Evolutionary conservation across 30 jellyfish, hydroid and myxozoan genomes (phyloP).

Genomic region (Sanderia malayensis): DNA sequence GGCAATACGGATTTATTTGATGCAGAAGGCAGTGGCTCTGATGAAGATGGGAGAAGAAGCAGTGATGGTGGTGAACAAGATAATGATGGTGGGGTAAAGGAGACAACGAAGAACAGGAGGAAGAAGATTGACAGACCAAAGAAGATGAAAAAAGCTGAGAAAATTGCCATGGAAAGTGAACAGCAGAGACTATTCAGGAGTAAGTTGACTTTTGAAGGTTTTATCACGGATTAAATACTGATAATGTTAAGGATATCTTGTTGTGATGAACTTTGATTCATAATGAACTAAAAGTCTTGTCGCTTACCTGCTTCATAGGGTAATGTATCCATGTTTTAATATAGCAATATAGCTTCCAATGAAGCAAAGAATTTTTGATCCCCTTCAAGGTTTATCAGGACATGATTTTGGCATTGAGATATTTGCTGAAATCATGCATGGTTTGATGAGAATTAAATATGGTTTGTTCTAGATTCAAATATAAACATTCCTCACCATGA

Average conservation of each 20-base stretch:
- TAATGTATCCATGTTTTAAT: no score
- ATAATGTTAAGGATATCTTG: no score
- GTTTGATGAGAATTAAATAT: no score
- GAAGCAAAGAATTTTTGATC: no score
- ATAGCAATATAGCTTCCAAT: no score
- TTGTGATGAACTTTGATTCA: no score
- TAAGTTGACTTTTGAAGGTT: slow-evolving; percentile 3
- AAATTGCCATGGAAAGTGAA: slow-evolving; percentile 53
- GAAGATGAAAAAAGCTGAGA: slow-evolving; percentile 32
- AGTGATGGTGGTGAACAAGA: slow-evolving; percentile 11
- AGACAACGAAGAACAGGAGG: neutral
- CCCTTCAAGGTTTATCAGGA: no score
- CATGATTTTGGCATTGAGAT: no score
- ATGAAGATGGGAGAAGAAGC: neutral
- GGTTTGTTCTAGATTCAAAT: neutral
- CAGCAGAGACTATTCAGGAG: slow-evolving; percentile 76
- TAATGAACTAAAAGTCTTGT: no score
- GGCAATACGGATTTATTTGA: slow-evolving; percentile 38
- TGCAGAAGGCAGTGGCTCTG: slow-evolving; percentile 35
- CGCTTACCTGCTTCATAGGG: no score
- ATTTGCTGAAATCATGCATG: no score
- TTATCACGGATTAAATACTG: no score
- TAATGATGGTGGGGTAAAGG: neutral
- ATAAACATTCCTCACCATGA: slow-evolving; percentile 54
- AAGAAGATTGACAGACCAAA: slow-evolving; percentile 18